Evolutionary conservation across 2,113 vertebrate genomes (phyloP).

Genomic region (Lipophrys pholis): DNA sequence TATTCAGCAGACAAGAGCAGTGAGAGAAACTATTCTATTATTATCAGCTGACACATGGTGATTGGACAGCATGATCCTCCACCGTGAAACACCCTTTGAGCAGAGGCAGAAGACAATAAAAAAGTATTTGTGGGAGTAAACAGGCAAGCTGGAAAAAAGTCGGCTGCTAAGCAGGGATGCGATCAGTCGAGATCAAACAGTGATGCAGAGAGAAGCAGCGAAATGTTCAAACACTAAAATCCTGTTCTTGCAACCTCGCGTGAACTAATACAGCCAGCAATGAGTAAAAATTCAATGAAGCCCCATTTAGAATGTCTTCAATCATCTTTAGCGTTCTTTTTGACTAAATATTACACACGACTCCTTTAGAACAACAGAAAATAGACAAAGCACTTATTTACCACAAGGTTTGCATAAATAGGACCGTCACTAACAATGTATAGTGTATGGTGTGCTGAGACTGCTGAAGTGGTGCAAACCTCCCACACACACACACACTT

Average conservation of each 20-base stretch:
- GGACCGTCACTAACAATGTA: too few relatives aligned
- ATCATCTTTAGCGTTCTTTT: too few relatives aligned
- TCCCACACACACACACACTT: neutral
- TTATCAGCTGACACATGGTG: slow-evolving; percentile 37
- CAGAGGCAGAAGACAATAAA: slow-evolving; percentile 35
- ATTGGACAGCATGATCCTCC: slow-evolving; percentile 40
- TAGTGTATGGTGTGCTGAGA: too few relatives aligned
- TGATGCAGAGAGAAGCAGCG: slow-evolving; percentile 20
- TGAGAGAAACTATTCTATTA: slow-evolving; percentile 23
- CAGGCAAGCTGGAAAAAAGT: slow-evolving; percentile 36
- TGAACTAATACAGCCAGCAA: slow-evolving; percentile 38
- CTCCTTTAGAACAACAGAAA: too few relatives aligned
- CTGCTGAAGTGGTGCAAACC: too few relatives aligned
- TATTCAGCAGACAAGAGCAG: slow-evolving; percentile 25
- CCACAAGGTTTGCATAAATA: too few relatives aligned
- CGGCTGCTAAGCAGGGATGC: slow-evolving; percentile 37
- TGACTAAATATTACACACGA: too few relatives aligned
- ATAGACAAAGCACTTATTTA: too few relatives aligned
- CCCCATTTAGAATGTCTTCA: neutral
- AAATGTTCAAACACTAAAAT: slow-evolving; percentile 40
- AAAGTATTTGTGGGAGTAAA: slow-evolving; percentile 22
- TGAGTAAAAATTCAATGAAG: slow-evolving; percentile 30
- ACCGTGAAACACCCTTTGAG: slow-evolving; percentile 42
- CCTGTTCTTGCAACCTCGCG: slow-evolving; percentile 43
- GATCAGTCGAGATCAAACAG: slow-evolving; percentile 25